phyloP scores from a whole-genome alignment of 2,797 vertebrate genomes.

The Trachurus trachurus region DNA sequence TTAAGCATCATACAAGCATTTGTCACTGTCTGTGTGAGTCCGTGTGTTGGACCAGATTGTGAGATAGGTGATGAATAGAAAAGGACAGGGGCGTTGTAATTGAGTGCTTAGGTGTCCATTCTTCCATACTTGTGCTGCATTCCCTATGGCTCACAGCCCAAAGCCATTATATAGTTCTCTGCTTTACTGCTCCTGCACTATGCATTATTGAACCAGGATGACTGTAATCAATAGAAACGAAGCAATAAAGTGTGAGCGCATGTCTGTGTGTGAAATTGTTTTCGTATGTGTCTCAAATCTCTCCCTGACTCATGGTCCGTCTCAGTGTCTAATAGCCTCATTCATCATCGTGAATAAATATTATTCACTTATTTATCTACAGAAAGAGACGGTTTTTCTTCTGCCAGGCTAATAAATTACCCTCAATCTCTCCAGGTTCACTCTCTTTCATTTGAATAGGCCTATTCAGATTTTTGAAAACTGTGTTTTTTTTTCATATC shows the following conservation, averaged over 20 bases:
- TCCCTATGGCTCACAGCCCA: slow-evolving; percentile 49
- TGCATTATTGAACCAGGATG: slow-evolving; percentile 71
- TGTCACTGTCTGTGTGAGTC: slow-evolving; percentile 44
- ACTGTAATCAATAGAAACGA: slow-evolving; percentile 69
- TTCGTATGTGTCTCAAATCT: slow-evolving; percentile 58
- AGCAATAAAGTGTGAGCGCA: slow-evolving; percentile 34
- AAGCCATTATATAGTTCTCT: slow-evolving; percentile 39
- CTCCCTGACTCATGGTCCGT: slow-evolving; percentile 55
- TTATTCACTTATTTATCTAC: slow-evolving; percentile 53
- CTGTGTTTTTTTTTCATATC: slow-evolving; percentile 22
- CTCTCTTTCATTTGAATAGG: slow-evolving; percentile 36
- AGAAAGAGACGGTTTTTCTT: slow-evolving; percentile 41
- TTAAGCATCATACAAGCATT: slow-evolving; percentile 40
- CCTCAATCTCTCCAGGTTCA: slow-evolving; percentile 35
- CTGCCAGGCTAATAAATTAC: slow-evolving; percentile 52
- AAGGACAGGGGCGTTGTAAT: slow-evolving; percentile 41
- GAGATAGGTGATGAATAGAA: slow-evolving; percentile 43
- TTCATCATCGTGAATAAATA: slow-evolving; percentile 72
- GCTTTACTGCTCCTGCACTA: slow-evolving; percentile 47
- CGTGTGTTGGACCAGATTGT: slow-evolving; percentile 40
- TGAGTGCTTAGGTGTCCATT: slow-evolving; percentile 52
- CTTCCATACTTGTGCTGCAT: slow-evolving; percentile 33
- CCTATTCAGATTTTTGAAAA: slow-evolving; percentile 49
- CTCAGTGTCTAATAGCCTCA: slow-evolving; percentile 66
- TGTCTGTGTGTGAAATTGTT: slow-evolving; percentile 26